These are phyloP conservation scores for Bryconaethiops microstoma DNA, from an alignment of 2,797 vertebrate species.

Conservation along the genomic window DNA sequence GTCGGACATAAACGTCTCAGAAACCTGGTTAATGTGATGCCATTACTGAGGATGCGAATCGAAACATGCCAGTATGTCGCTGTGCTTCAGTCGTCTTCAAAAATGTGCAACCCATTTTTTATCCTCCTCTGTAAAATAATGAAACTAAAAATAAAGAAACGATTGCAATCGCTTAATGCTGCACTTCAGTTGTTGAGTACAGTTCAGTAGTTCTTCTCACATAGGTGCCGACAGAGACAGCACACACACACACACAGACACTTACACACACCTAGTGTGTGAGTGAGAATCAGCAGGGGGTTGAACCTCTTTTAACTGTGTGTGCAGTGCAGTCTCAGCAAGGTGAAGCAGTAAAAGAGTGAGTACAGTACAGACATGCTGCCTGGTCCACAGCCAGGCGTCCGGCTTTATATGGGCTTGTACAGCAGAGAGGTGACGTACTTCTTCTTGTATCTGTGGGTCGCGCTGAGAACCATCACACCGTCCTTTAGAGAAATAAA, in stretches of 20 bases:
- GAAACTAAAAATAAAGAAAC: neutral
- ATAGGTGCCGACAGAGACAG: neutral
- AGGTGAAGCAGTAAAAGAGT: slow-evolving; percentile 52
- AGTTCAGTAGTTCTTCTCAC: neutral
- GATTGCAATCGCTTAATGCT: slow-evolving; percentile 42
- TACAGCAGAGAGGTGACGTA: slow-evolving; percentile 97
- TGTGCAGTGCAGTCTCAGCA: slow-evolving; percentile 68
- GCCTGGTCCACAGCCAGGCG: slow-evolving; percentile 27
- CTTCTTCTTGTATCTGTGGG: slow-evolving; percentile 98
- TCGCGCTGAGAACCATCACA: slow-evolving; percentile 97
- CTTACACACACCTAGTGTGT: neutral
- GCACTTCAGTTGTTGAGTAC: slow-evolving; percentile 17
- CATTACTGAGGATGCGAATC: neutral
- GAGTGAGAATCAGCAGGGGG: neutral
- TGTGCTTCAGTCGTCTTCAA: neutral
- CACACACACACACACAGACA: neutral
- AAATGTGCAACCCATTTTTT: neutral
- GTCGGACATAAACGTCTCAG: neutral
- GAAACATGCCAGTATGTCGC: slow-evolving; percentile 3
- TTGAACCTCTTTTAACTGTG: slow-evolving; percentile 56
- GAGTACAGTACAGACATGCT: slow-evolving; percentile 57
- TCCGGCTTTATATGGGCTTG: slow-evolving; percentile 87
- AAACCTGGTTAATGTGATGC: neutral
- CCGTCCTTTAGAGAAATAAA: slow-evolving; percentile 80
- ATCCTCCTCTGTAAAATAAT: neutral